Base-by-base conservation (phyloP, 2,113 vertebrate genomes). In the Brachyistius frenatus region DNA sequence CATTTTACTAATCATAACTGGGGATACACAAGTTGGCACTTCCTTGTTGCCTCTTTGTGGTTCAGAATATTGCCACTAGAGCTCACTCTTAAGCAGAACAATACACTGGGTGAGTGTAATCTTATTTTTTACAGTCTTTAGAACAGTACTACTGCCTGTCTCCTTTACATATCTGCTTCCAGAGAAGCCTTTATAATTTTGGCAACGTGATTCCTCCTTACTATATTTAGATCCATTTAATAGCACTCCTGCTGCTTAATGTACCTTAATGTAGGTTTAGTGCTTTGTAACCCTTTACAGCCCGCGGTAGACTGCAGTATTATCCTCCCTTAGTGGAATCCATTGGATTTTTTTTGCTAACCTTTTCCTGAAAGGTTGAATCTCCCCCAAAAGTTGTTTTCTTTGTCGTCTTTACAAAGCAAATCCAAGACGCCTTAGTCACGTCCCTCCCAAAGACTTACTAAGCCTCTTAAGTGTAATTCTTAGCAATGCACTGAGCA, bases 31-130 rank as follows among this genome's bases (percentile, higher is more conserved):
- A 41, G 35, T 13, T n/a, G 13, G 4, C 14, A 61, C 46, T 47
- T 70, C 61, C 31, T 62, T 71, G 31, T 32, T 49, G 31, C 55
- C 57, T 35, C 31, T 87, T 87, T 90, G 90, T 89, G 63, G 80
- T 94, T 93, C 91, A 73, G 13, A 37, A 3, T 83, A 75, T 74
- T 86, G 79, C 94, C 94, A 94, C 94, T 93, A 94, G 94, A 93
- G 94, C 90, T 93, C 94, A 94, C 92, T 93, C 91, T 93, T 89
- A 86, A 94, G 92, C 94, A 94, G 91, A 93, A 90, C 64, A 92
- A 89, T 57, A 36, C 31, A 55, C 53, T 55, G 13, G 41, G 53
- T 47, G 58, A 68, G 80, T 61, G 55, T 75, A 73, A 80, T 66
- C 70, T 60, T 56, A 53, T 72, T 88, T 49, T 71, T 66, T 10